phyloP scores from a whole-genome alignment of 2,797 vertebrate genomes.

The Cossypha heuglini region DNA sequence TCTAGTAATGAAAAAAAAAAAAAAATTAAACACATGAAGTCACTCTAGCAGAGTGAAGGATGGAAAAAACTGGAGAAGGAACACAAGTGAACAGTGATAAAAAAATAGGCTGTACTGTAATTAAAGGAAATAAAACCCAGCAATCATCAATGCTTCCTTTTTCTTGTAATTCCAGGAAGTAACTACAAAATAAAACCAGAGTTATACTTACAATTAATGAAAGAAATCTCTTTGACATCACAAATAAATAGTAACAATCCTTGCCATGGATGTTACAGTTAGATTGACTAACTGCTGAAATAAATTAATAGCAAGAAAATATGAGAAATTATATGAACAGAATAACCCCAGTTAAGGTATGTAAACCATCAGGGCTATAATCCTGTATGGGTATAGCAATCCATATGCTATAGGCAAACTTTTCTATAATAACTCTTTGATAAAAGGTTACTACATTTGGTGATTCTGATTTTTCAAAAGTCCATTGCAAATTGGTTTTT shows the following conservation, averaged over 20 bases:
- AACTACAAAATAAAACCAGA: background rate
- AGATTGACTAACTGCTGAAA: fast-evolving
- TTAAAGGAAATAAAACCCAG: background rate
- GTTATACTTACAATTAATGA: background rate
- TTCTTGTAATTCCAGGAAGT: background rate
- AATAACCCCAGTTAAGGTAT: background rate
- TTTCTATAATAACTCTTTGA: background rate
- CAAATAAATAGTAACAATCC: background rate
- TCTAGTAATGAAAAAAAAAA: background rate
- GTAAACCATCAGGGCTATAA: background rate
- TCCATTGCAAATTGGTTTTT: background rate
- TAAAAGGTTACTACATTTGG: background rate
- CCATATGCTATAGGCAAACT: background rate
- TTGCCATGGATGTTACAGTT: background rate
- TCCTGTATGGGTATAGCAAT: background rate
- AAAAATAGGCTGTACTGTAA: background rate
- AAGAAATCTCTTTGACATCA: background rate
- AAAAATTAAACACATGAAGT: background rate
- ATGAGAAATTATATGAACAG: background rate
- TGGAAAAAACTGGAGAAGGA: background rate
- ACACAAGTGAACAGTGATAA: background rate
- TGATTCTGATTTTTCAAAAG: background rate
- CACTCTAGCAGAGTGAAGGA: background rate
- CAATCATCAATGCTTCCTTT: background rate
- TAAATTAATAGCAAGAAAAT: background rate